phyloP scores from a whole-genome alignment of 2,113 vertebrate genomes.

The Alligator sinensis region DNA sequence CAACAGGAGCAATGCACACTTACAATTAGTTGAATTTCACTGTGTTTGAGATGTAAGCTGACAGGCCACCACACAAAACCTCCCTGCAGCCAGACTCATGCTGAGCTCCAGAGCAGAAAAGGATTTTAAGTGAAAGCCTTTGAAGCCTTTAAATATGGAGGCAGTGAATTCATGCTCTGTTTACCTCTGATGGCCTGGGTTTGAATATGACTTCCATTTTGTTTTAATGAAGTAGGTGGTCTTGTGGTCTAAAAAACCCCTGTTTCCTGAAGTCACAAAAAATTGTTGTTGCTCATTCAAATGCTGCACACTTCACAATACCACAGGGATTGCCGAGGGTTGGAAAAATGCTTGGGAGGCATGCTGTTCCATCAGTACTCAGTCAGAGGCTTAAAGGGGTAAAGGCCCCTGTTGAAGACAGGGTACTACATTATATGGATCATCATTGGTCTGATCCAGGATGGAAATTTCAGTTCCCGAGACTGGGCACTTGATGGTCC shows the following conservation, averaged over 20 bases:
- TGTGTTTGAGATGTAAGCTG: conserved; percentile 77
- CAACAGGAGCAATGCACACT: conserved; percentile 55
- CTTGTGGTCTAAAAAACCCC: neutral
- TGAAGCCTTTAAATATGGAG: conserved; percentile 59
- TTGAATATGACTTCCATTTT: conserved; percentile 64
- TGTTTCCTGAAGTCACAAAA: conserved; percentile 8
- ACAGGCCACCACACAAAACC: conserved; percentile 75
- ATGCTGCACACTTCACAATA: neutral
- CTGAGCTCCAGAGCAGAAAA: conserved; percentile 72
- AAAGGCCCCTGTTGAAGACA: neutral
- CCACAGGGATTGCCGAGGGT: neutral
- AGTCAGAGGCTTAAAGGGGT: rapidly evolving
- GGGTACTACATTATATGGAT: neutral
- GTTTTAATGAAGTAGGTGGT: conserved; percentile 68
- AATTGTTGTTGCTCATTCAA: neutral
- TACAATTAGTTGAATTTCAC: conserved; percentile 77
- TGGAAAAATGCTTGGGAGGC: neutral
- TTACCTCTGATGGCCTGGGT: conserved; percentile 58
- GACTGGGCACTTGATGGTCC: neutral
- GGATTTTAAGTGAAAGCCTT: conserved; percentile 71
- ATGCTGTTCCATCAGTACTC: neutral
- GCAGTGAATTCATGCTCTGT: conserved; percentile 69
- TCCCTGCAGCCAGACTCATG: conserved; percentile 72
- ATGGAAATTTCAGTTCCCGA: neutral
- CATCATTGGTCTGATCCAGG: neutral